These are phyloP conservation scores for Bradysia coprophila DNA, from an alignment of 1,140 invertebrate genomes.

Conservation along the genomic window DNA sequence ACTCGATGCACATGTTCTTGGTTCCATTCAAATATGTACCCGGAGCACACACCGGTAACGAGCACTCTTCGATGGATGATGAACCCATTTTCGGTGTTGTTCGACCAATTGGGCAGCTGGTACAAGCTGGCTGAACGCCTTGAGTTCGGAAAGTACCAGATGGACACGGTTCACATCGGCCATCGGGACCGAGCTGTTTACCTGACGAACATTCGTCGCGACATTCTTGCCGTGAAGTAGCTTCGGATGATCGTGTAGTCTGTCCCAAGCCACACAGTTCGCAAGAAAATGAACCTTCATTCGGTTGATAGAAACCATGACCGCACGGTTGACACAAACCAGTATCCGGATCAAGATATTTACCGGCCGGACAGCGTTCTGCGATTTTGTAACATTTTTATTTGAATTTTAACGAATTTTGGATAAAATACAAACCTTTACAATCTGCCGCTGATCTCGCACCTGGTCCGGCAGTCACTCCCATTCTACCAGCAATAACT, in stretches of 20 bases:
- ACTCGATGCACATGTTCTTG: slow-evolving; percentile 67
- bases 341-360: slow-evolving; percentile 72
- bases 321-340: slow-evolving; percentile 80
- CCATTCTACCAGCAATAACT: slow-evolving; percentile 63
- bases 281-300: slow-evolving; percentile 81
- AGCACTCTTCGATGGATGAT: slow-evolving; percentile 74
- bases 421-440: slow-evolving; percentile 38
- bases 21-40: slow-evolving; percentile 70
- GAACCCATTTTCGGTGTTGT: slow-evolving; percentile 75
- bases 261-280: slow-evolving; percentile 78
- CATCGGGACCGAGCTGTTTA: slow-evolving; percentile 71
- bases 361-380: slow-evolving; percentile 80
- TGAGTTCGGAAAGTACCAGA: slow-evolving; percentile 76
- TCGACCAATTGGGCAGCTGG: slow-evolving; percentile 68
- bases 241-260: slow-evolving; percentile 80
- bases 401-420: slow-evolving; percentile 1
- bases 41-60: slow-evolving; percentile 67
- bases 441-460: slow-evolving; percentile 77
- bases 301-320: slow-evolving; percentile 83
- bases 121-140: slow-evolving; percentile 74
- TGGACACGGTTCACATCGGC: slow-evolving; percentile 83
- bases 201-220: slow-evolving; percentile 81
- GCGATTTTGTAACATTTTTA: slow-evolving; percentile 4
- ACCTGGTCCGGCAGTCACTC: slow-evolving; percentile 69
- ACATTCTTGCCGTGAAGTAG: slow-evolving; percentile 72